Conservation (phyloP, 2,113 vertebrate genomes). For the Anas platyrhynchos region DNA sequence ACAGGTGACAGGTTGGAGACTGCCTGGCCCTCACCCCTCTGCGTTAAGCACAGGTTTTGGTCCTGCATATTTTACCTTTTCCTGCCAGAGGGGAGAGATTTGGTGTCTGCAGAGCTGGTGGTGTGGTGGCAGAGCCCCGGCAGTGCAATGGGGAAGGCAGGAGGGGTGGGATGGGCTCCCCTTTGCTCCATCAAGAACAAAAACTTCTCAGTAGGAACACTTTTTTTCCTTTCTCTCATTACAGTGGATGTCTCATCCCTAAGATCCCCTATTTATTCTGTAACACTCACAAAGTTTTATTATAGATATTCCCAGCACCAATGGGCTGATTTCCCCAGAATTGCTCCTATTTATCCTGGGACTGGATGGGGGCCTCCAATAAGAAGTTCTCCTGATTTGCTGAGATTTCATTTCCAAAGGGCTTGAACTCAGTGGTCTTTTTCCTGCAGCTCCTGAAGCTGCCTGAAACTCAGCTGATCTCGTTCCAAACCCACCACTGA, state of each 20-base stretch:
- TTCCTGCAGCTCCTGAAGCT: background rate
- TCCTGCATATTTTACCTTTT: background rate
- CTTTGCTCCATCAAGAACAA: accelerated
- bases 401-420: background rate
- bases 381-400: background rate
- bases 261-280: background rate
- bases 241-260: background rate
- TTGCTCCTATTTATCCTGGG: background rate
- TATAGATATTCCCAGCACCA: background rate
- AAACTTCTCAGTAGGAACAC: background rate
- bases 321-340: background rate
- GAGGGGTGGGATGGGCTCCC: background rate
- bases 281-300: background rate
- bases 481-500: background rate
- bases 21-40: background rate
- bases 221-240: background rate
- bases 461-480: constrained; percentile 7
- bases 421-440: background rate
- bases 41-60: background rate
- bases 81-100: background rate
- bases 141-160: background rate
- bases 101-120: background rate
- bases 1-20: constrained; percentile 40
- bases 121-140: background rate
- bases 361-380: background rate